Base-by-base conservation (phyloP, 2,113 vertebrate species). In the Chaetura pelagica region DNA sequence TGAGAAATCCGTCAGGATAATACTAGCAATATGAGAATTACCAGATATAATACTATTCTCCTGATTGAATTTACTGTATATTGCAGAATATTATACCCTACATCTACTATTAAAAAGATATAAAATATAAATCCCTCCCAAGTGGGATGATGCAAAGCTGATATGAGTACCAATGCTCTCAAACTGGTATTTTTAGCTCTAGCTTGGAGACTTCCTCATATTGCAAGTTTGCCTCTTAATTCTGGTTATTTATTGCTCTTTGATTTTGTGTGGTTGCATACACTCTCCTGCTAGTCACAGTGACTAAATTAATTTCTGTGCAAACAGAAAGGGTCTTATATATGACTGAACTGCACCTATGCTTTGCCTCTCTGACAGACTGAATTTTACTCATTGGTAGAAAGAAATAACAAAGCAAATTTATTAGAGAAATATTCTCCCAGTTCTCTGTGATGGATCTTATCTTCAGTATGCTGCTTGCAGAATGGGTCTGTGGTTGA, bases 221-320 rank as follows among this genome's bases (percentile, higher is more conserved):
- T 64, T 94, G 40, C 48, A 72, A 40, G 32, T 91, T 90, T 86
- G 20, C n/a, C 40, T 90, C n/a, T 87, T 86, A 19, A 6, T 80
- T 94, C 55, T 44, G 44, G 34, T 90, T 92, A 80, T 30, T 86
- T 89, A 85, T 95, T 96, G 90, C 93, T 93, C 72, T 86, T 90
- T 51, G 35, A 83, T 91, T 93, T 87, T 51, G 8, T 49, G 26
- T 86, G 67, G 71, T 55, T 93, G 63, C 38, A 77, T 63, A 66
- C 8, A 10, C 63, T 49, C 23, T 59, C 64, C 75, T 90, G 29
- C 57, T 69, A 80, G 52, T 78, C 55, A 67, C 67, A 84, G 79
- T 35, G 55, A 90, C 48, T 80, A 34, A 83, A 93, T 74, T 81
- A 15, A 84, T 80, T 77, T 52, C 34, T 67, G 35, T 74, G 64